A percentile compares a stretch with the other conserved stretches of the same genome.
Conservation (phyloP, 2,797 vertebrate species). For the Rhadinocentrus ornatus region DNA sequence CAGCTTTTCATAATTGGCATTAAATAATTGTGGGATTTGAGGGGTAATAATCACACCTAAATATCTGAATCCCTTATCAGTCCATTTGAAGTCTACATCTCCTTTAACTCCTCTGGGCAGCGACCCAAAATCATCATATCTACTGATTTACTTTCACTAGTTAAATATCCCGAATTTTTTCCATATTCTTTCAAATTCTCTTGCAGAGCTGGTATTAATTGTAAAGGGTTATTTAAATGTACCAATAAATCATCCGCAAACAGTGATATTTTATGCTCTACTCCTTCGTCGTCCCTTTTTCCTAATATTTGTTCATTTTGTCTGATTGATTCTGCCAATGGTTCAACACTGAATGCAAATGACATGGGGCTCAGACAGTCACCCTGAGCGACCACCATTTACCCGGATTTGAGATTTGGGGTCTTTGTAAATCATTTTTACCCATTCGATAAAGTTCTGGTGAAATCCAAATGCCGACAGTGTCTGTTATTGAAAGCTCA, state of each 20-base stretch:
- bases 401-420: not conserved
- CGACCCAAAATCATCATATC: no score
- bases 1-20: not conserved
- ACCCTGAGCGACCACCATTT: not conserved
- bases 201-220: not conserved
- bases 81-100: no score
- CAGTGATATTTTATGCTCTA: not conserved
- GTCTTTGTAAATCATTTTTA: conserved; percentile 2
- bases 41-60: not conserved
- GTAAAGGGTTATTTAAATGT: not conserved
- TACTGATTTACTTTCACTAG: not conserved
- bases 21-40: not conserved
- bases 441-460: no score
- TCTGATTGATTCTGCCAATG: not conserved
- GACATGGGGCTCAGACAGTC: not conserved
- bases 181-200: not conserved
- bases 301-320: not conserved
- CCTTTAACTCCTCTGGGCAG: no score
- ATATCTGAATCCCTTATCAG: not conserved
- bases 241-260: not conserved
- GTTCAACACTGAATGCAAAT: not conserved
- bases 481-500: no score
- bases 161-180: not conserved
- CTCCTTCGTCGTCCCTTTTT: not conserved
- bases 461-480: no score